These are phyloP conservation scores for Tetraodon nigroviridis DNA, from an alignment of 2,113 vertebrate genomes.

Conservation along the genomic window DNA sequence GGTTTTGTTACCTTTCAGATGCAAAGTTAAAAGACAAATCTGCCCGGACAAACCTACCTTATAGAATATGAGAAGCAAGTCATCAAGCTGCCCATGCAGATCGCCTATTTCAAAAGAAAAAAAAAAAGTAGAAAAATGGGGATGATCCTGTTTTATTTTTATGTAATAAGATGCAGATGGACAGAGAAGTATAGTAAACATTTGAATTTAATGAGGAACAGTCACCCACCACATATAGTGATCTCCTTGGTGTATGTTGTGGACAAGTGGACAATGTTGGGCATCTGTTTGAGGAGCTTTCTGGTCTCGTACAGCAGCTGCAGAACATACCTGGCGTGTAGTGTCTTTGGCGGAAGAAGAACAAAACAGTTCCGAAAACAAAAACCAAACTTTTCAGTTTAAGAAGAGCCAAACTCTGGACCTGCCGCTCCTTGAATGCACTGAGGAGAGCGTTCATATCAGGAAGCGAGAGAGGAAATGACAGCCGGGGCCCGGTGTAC, in stretches of 20 bases:
- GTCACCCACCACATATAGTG: constrained; percentile 63
- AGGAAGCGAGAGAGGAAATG: constrained; percentile 82
- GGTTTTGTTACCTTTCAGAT: no score
- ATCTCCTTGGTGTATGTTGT: constrained; percentile 86
- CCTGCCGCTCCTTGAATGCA: constrained; percentile 87
- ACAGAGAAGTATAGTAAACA: background rate
- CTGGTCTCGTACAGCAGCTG: constrained; percentile 85
- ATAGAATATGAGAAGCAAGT: constrained; percentile 94
- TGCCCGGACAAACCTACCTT: constrained; percentile 77
- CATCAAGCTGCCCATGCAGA: constrained; percentile 91
- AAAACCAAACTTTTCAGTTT: background rate
- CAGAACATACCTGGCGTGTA: constrained; percentile 87
- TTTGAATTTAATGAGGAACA: background rate
- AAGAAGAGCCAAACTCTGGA: constrained; percentile 21
- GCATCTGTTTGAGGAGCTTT: constrained; percentile 85
- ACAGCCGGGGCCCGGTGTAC: constrained; percentile 84
- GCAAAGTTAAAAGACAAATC: background rate
- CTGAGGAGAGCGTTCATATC: constrained; percentile 80
- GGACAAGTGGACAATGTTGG: constrained; percentile 82
- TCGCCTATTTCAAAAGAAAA: constrained; percentile 79
- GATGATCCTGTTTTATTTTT: background rate
- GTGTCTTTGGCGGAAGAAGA: constrained; percentile 67
- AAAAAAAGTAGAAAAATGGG: no score
- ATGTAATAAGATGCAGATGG: constrained; percentile 47
- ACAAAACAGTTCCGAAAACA: no score